Conservation (phyloP, 2,113 vertebrate species). For the Prinia subflava region DNA sequence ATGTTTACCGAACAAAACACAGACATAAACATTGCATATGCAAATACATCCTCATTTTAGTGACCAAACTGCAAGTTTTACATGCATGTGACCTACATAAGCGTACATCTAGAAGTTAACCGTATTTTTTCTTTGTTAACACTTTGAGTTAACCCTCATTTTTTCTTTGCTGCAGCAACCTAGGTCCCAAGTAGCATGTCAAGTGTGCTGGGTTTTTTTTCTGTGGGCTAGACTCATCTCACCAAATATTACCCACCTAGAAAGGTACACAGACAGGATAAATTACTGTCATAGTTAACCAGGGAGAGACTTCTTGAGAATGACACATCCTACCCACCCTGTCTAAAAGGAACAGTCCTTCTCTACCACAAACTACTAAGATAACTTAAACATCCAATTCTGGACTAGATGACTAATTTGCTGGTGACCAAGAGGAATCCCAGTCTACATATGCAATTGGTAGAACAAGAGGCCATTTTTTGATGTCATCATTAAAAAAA, state of each 20-base stretch:
- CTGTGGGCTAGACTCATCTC: background rate
- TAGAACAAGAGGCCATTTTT: background rate
- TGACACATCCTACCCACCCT: background rate
- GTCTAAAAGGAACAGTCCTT: background rate
- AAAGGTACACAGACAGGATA: background rate
- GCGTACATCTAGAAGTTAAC: background rate
- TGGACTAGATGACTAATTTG: background rate
- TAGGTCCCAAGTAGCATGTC: background rate
- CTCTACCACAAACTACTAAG: background rate
- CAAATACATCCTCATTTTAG: background rate
- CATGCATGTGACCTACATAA: background rate
- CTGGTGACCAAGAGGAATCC: background rate
- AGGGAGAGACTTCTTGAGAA: background rate
- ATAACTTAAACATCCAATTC: background rate
- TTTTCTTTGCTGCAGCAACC: background rate
- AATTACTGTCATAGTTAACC: background rate
- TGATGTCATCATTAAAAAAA: background rate
- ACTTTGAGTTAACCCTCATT: background rate
- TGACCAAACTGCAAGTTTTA: background rate
- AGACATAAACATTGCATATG: background rate
- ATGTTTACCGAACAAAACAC: background rate
- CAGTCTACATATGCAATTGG: background rate
- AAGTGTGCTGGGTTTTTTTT: background rate
- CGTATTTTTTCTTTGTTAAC: no score
- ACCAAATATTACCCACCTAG: background rate